Evolutionary conservation across 2,888 invertebrate species (phyloP).

Genomic region (Terebella lapidaria): DNA sequence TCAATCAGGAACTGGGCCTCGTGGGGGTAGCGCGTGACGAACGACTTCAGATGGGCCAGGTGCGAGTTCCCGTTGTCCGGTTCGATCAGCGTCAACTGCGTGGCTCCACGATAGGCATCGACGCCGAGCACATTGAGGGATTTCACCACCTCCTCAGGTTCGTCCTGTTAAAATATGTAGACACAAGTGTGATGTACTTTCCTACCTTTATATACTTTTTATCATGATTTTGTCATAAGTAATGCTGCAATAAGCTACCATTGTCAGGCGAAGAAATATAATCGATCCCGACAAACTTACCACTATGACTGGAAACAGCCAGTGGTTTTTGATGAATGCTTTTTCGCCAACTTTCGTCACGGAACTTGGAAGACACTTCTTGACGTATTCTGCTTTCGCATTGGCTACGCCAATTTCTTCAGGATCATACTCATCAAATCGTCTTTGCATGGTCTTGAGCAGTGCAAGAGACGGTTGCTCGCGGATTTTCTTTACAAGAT

Average conservation of each 20-base stretch:
- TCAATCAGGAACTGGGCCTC: slow-evolving; percentile 51
- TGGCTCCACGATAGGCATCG: slow-evolving; percentile 51
- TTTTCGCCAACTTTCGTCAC: slow-evolving; percentile 41
- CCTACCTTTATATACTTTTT: background rate
- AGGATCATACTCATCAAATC: slow-evolving; percentile 32
- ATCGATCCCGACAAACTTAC: slow-evolving; percentile 43
- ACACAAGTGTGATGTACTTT: too few relatives aligned
- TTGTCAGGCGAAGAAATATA: background rate
- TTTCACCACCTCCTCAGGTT: slow-evolving; percentile 40
- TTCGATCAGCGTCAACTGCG: slow-evolving; percentile 49
- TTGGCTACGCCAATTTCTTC: slow-evolving; percentile 31
- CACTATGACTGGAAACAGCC: slow-evolving; percentile 52
- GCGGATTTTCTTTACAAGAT: slow-evolving; percentile 38
- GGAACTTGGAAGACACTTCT: slow-evolving; percentile 34
- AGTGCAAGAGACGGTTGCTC: slow-evolving; percentile 44
- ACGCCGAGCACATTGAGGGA: slow-evolving; percentile 43
- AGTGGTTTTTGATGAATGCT: slow-evolving; percentile 45
- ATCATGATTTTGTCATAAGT: background rate
- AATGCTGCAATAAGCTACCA: background rate
- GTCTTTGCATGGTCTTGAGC: slow-evolving; percentile 36
- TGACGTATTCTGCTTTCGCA: slow-evolving; percentile 47
- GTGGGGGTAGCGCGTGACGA: slow-evolving; percentile 33
- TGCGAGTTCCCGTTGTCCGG: slow-evolving; percentile 28
- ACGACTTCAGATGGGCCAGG: slow-evolving; percentile 8
- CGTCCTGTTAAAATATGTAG: slow-evolving; percentile 31